Conservation (phyloP, 2,888 invertebrate species). For the Macrophya annulata region DNA sequence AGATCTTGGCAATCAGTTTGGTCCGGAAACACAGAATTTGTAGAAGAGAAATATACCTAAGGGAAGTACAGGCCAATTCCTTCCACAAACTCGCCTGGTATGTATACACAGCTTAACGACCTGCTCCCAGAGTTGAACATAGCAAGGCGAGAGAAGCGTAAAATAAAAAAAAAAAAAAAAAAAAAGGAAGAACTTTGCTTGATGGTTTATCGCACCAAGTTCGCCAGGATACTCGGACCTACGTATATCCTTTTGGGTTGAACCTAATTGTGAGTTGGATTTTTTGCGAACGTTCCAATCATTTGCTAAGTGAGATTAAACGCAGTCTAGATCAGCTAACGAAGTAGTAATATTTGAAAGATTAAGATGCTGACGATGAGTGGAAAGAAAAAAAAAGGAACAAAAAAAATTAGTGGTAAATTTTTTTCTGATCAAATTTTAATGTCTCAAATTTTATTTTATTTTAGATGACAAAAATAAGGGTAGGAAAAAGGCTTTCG, state of each 20-base stretch:
- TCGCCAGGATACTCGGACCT: background rate
- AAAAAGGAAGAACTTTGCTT: no score
- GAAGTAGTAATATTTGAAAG: background rate
- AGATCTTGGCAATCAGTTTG: constrained; percentile 27
- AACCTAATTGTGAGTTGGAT: background rate
- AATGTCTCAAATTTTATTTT: background rate
- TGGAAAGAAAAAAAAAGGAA: background rate
- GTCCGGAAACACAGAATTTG: constrained; percentile 16
- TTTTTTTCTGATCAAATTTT: background rate
- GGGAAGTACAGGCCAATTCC: constrained; percentile 25
- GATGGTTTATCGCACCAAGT: background rate
- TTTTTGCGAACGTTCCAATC: background rate
- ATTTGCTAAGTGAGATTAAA: background rate
- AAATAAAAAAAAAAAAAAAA: no score
- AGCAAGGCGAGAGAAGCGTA: background rate
- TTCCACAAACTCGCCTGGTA: constrained; percentile 28
- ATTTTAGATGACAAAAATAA: background rate
- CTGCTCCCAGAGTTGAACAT: background rate
- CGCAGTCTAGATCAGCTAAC: background rate
- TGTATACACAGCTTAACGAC: constrained; percentile 12
- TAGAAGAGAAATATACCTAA: constrained; percentile 18
- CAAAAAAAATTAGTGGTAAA: background rate
- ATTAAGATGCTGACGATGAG: background rate
- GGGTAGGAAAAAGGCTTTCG: no score
- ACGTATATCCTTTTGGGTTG: background rate